Evolutionary conservation across 2,797 vertebrate genomes (phyloP).

Genomic region (Sebastes baramenuke): DNA sequence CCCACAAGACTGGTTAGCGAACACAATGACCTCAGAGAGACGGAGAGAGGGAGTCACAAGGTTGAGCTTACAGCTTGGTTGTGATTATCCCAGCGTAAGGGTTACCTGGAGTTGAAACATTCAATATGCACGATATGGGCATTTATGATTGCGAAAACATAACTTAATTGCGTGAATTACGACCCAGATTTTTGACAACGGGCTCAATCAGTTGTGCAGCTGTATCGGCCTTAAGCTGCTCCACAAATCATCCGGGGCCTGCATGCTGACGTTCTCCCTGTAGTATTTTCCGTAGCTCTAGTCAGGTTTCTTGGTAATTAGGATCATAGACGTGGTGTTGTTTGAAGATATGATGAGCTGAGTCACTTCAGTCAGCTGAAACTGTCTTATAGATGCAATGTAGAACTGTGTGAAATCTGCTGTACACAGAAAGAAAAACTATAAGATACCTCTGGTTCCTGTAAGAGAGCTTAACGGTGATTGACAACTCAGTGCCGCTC

Average conservation of each 20-base stretch:
- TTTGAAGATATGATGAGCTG: conserved; percentile 38
- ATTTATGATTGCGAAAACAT: conserved; percentile 69
- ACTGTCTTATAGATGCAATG: conserved; percentile 9
- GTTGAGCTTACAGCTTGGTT: conserved; percentile 52
- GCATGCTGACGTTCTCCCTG: conserved; percentile 49
- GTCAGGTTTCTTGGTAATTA: conserved; percentile 62
- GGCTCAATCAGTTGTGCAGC: conserved; percentile 74
- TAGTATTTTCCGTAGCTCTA: conserved; percentile 53
- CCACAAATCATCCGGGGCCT: conserved; percentile 68
- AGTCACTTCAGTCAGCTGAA: conserved; percentile 37
- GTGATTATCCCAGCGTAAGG: conserved; percentile 54
- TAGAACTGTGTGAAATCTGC: conserved; percentile 54
- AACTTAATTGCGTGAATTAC: conserved; percentile 69
- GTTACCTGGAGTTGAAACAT: conserved; percentile 73
- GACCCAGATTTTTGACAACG: conserved; percentile 48
- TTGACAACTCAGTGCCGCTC: conserved; percentile 52
- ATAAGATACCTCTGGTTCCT: conserved; percentile 40
- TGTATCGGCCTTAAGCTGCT: conserved; percentile 71
- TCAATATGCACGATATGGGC: conserved; percentile 46
- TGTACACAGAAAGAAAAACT: neutral
- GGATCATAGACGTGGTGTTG: conserved; percentile 32
- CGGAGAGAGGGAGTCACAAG: conserved; percentile 41
- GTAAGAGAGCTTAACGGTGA: conserved; percentile 66
- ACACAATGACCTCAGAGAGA: conserved; percentile 56
- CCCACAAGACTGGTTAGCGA: conserved; percentile 37